phyloP scores from a whole-genome alignment of 2,113 vertebrate species.

The Cathartes aura region DNA sequence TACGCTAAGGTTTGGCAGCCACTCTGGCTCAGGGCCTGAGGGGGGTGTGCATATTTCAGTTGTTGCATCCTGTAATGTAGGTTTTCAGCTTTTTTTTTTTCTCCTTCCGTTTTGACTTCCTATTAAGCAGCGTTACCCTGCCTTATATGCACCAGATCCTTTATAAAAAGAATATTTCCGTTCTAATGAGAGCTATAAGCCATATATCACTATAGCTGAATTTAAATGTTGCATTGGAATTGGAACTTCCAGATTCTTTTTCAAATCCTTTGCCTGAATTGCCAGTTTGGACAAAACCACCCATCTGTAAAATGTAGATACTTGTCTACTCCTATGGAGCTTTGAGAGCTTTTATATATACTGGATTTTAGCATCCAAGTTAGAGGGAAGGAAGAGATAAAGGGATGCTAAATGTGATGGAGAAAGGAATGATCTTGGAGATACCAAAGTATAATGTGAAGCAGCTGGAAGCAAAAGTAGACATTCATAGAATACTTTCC shows the following conservation, averaged over 20 bases:
- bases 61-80: slow-evolving; percentile 15
- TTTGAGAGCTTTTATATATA: neutral
- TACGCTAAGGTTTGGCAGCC: neutral
- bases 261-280: neutral
- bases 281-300: neutral
- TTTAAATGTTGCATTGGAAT: neutral
- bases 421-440: neutral
- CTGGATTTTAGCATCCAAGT: neutral
- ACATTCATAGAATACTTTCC: neutral
- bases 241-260: neutral
- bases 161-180: neutral
- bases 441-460: neutral
- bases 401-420: neutral
- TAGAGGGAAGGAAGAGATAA: neutral
- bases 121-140: neutral
- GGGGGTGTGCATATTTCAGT: neutral
- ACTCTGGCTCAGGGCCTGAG: neutral
- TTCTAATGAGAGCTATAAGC: neutral
- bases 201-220: neutral
- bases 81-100: neutral
- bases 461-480: neutral
- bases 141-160: neutral
- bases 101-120: neutral
- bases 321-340: neutral
- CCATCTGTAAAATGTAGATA: neutral